Evolutionary conservation across 2,797 vertebrate genomes (phyloP).

Genomic region (Agapornis canus): DNA sequence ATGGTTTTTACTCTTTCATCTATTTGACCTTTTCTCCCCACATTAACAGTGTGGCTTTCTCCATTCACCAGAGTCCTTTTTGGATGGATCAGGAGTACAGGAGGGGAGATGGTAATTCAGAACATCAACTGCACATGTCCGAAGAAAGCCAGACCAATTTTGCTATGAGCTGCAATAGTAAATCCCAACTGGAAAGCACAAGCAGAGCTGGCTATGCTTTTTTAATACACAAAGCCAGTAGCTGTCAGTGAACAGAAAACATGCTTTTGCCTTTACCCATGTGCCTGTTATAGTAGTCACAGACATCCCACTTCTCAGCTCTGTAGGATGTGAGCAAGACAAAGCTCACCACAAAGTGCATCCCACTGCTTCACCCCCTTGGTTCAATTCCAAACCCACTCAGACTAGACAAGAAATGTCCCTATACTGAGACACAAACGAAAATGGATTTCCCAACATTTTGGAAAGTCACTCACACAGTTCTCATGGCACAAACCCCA

Average conservation of each 20-base stretch:
- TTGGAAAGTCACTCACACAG: not conserved
- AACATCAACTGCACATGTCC: not conserved
- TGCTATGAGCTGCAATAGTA: fast-evolving
- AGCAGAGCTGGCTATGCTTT: not conserved
- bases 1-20: not conserved
- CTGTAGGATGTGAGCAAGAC: not conserved
- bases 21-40: not conserved
- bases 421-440: not conserved
- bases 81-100: fast-evolving
- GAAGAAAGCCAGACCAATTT: not conserved
- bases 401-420: not conserved
- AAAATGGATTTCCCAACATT: not conserved
- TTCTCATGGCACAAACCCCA: not conserved
- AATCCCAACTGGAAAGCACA: not conserved
- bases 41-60: not conserved
- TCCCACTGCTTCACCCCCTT: not conserved
- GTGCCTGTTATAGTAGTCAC: not conserved
- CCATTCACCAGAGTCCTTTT: not conserved
- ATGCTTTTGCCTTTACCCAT: not conserved
- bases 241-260: not conserved
- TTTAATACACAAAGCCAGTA: not conserved
- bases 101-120: not conserved
- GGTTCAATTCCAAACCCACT: not conserved
- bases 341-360: not conserved
- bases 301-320: not conserved